Conservation (phyloP, 2,113 vertebrate genomes). For the Chloropsis cyanopogon region DNA sequence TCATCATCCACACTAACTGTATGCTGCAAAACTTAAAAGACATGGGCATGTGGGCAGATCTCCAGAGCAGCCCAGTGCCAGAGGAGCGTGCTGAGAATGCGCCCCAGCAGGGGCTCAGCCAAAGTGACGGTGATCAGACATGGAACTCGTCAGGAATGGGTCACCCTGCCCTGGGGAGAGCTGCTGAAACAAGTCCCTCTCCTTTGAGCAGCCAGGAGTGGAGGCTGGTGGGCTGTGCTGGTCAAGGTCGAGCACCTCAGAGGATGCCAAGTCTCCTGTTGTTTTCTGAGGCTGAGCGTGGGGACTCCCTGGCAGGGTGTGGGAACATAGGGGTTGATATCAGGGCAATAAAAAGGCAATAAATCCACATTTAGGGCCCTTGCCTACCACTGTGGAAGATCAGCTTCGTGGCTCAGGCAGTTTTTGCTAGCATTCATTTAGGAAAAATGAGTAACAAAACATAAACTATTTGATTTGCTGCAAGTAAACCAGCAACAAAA, state of each 20-base stretch:
- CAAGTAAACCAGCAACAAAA: neutral
- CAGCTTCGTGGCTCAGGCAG: neutral
- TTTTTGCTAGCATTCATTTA: neutral
- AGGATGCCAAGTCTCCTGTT: fast-evolving
- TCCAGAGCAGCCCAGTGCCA: fast-evolving
- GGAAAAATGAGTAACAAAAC: neutral
- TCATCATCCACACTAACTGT: neutral
- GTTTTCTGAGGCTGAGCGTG: neutral
- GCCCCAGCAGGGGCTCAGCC: neutral
- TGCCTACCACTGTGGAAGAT: neutral
- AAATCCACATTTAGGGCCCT: neutral
- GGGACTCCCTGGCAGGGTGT: neutral
- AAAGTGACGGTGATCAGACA: neutral
- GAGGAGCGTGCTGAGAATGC: neutral
- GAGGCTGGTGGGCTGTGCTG: neutral
- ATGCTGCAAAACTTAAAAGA: neutral
- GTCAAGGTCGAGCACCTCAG: neutral
- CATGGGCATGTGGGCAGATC: fast-evolving
- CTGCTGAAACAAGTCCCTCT: fast-evolving
- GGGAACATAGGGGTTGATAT: fast-evolving
- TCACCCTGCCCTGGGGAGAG: neutral
- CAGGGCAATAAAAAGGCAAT: neutral
- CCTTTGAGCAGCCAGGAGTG: fast-evolving
- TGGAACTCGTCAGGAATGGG: neutral
- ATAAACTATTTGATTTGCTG: neutral